phyloP scores from a whole-genome alignment of 1,140 invertebrate genomes.

The Leptinotarsa texana region DNA sequence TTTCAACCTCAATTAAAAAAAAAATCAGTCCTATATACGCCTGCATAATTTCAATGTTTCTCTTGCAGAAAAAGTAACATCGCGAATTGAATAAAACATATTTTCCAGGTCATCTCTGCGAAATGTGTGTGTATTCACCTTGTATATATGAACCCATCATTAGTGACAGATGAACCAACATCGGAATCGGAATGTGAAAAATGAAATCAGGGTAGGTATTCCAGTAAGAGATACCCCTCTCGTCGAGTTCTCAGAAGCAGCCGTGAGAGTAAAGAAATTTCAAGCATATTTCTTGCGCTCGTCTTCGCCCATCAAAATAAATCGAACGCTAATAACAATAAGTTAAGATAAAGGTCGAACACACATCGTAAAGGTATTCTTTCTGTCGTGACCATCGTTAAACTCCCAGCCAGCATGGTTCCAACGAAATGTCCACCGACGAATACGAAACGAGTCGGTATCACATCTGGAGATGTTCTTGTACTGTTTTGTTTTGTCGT shows the following conservation, averaged over 20 bases:
- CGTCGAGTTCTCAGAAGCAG: constrained; percentile 10
- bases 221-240: background rate
- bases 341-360: constrained; percentile 25
- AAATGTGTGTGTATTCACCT: too few relatives aligned
- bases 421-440: constrained; percentile 23
- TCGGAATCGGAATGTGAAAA: too few relatives aligned
- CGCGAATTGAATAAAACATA: too few relatives aligned
- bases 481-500: background rate
- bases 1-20: too few relatives aligned
- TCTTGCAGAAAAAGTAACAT: too few relatives aligned
- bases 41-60: too few relatives aligned
- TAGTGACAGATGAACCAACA: too few relatives aligned
- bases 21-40: too few relatives aligned
- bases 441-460: constrained; percentile 19
- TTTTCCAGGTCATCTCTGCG: too few relatives aligned
- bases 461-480: constrained; percentile 14
- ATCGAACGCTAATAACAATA: constrained; percentile 27
- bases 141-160: too few relatives aligned
- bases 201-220: background rate
- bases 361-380: constrained; percentile 21
- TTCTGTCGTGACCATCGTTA: constrained; percentile 19
- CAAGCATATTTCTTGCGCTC: constrained; percentile 9
- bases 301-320: constrained; percentile 19
- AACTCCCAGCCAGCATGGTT: constrained; percentile 26
- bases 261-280: background rate